phyloP scores from a whole-genome alignment of 2,888 invertebrate species.

The Cantharis rustica region DNA sequence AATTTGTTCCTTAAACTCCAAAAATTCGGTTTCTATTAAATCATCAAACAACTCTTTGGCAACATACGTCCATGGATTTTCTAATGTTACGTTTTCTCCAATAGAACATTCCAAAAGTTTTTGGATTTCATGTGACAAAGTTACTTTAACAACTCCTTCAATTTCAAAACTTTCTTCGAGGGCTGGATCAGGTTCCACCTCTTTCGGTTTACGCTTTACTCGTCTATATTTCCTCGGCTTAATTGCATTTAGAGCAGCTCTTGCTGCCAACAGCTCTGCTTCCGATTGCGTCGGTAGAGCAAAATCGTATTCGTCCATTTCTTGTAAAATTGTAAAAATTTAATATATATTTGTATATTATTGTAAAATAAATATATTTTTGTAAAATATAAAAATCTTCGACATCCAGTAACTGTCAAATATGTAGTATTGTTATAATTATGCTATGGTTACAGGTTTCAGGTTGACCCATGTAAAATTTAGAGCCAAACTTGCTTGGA shows the following conservation, averaged over 20 bases:
- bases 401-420: not conserved
- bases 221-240: not conserved
- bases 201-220: conserved; percentile 29
- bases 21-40: not conserved
- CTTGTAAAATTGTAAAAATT: not conserved
- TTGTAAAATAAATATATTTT: not conserved
- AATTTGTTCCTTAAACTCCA: not conserved
- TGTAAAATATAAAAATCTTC: not conserved
- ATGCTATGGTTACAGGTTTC: too few relatives aligned
- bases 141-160: not conserved
- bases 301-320: not conserved
- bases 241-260: not conserved
- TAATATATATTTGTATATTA: not conserved
- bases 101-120: not conserved
- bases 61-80: not conserved
- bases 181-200: not conserved
- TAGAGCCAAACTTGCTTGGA: too few relatives aligned
- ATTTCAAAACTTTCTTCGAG: not conserved
- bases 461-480: too few relatives aligned
- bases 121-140: not conserved
- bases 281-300: not conserved
- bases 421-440: not conserved
- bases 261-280: not conserved
- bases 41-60: not conserved
- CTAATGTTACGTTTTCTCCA: not conserved